phyloP scores from a whole-genome alignment of 2,888 invertebrate genomes.

The Polyommatus iphigenia region DNA sequence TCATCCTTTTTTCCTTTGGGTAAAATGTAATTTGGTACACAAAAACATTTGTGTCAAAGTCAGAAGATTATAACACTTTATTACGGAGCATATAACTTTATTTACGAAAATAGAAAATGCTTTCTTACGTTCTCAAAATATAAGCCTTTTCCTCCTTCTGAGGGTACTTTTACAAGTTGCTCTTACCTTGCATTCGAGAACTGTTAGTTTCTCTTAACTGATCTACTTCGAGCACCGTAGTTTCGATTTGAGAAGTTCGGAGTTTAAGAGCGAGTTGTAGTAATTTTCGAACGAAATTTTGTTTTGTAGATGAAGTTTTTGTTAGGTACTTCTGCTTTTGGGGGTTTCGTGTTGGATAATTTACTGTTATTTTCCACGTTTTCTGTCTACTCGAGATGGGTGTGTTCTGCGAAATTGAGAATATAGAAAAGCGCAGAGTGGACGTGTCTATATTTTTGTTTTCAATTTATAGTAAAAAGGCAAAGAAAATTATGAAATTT shows the following conservation, averaged over 20 bases:
- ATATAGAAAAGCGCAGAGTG: too few relatives aligned
- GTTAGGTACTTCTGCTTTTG: not conserved
- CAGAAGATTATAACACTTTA: not conserved
- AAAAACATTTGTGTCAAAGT: not conserved
- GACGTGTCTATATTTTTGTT: too few relatives aligned
- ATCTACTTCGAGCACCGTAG: conserved; percentile 8
- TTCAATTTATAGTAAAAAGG: too few relatives aligned
- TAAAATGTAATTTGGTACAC: not conserved
- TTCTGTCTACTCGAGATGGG: not conserved
- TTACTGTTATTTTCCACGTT: not conserved
- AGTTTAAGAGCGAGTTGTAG: conserved; percentile 6
- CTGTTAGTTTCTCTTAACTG: conserved; percentile 16
- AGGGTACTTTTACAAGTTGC: not conserved
- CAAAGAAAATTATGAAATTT: too few relatives aligned
- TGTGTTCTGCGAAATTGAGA: too few relatives aligned
- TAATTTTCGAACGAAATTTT: conserved; percentile 21
- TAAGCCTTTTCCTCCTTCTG: not conserved
- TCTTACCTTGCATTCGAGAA: conserved; percentile 13
- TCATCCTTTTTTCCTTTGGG: too few relatives aligned
- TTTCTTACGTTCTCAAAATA: not conserved
- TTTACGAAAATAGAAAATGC: not conserved
- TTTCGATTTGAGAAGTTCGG: conserved; percentile 1
- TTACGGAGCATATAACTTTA: not conserved
- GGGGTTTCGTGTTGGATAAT: not conserved
- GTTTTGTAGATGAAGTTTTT: conserved; percentile 6